These are phyloP conservation scores for Drosophila seguyi DNA, from an alignment of 1,140 invertebrate genomes.

Conservation along the genomic window DNA sequence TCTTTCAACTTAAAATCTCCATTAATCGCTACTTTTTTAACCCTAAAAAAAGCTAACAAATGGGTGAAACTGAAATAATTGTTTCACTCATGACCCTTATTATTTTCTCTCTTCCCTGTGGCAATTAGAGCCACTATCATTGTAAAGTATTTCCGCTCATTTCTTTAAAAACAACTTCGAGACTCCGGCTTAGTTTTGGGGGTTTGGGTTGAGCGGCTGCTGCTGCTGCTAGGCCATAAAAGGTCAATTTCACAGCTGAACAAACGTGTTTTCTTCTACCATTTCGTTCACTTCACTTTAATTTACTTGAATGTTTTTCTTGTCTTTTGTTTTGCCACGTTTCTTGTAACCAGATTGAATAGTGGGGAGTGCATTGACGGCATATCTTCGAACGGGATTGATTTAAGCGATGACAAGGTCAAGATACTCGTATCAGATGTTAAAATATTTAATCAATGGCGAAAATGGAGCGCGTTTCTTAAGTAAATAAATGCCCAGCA, in stretches of 20 bases:
- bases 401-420: slow-evolving; percentile 64
- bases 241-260: slow-evolving; percentile 80
- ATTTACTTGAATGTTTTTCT: slow-evolving; percentile 39
- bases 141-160: slow-evolving; percentile 71
- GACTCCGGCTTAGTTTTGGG: slow-evolving; percentile 29
- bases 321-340: slow-evolving; percentile 60
- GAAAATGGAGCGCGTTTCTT: slow-evolving; percentile 29
- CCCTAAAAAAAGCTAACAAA: slow-evolving; percentile 15
- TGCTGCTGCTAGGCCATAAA: slow-evolving; percentile 58
- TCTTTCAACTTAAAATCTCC: neutral
- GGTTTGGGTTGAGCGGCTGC: slow-evolving; percentile 19
- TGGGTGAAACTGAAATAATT: slow-evolving; percentile 25
- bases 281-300: slow-evolving; percentile 42
- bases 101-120: slow-evolving; percentile 28
- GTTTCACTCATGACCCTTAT: slow-evolving; percentile 37
- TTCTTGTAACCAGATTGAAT: slow-evolving; percentile 57
- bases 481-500: slow-evolving; percentile 23
- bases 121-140: slow-evolving; percentile 61
- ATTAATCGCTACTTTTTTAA: neutral
- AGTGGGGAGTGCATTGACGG: slow-evolving; percentile 26
- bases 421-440: slow-evolving; percentile 46
- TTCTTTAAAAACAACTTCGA: slow-evolving; percentile 38
- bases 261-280: slow-evolving; percentile 68
- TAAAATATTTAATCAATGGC: slow-evolving; percentile 52
- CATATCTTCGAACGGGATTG: slow-evolving; percentile 65